Percentiles rank a stretch among this genome's conserved stretches.
Evolutionary conservation across 2,113 vertebrate species (phyloP).

Genomic region (Chionodraco myersi): DNA sequence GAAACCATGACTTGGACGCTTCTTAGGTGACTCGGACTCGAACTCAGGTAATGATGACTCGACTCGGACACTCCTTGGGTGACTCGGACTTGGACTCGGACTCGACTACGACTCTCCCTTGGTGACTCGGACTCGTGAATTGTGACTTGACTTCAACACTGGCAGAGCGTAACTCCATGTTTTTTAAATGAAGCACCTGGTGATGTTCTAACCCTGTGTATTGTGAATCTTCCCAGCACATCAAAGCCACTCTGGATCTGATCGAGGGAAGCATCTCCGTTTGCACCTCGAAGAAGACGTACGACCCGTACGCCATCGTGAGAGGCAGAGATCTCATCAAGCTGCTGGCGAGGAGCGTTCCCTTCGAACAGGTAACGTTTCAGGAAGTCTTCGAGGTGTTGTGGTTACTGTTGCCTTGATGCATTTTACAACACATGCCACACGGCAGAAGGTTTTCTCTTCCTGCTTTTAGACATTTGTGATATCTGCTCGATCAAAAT

Average conservation of each 20-base stretch:
- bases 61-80: too few relatives aligned
- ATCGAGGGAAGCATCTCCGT: slow-evolving; percentile 98
- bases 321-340: slow-evolving; percentile 96
- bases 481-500: background rate
- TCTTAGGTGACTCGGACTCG: too few relatives aligned
- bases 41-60: too few relatives aligned
- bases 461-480: background rate
- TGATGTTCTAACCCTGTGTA: background rate
- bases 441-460: too few relatives aligned
- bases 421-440: background rate
- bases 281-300: slow-evolving; percentile 94
- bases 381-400: too few relatives aligned
- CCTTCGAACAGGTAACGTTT: slow-evolving; percentile 92
- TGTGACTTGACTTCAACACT: too few relatives aligned
- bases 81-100: too few relatives aligned
- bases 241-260: slow-evolving; percentile 90
- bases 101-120: too few relatives aligned
- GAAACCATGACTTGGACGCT: too few relatives aligned
- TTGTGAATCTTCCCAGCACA: slow-evolving; percentile 78
- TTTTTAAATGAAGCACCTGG: too few relatives aligned
- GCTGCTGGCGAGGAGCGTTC: slow-evolving; percentile 93
- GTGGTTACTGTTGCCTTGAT: background rate
- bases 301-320: slow-evolving; percentile 92
- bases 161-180: too few relatives aligned
- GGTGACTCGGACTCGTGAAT: too few relatives aligned